Conservation (phyloP, 2,888 invertebrate species). For the Coecobrya sp. region DNA sequence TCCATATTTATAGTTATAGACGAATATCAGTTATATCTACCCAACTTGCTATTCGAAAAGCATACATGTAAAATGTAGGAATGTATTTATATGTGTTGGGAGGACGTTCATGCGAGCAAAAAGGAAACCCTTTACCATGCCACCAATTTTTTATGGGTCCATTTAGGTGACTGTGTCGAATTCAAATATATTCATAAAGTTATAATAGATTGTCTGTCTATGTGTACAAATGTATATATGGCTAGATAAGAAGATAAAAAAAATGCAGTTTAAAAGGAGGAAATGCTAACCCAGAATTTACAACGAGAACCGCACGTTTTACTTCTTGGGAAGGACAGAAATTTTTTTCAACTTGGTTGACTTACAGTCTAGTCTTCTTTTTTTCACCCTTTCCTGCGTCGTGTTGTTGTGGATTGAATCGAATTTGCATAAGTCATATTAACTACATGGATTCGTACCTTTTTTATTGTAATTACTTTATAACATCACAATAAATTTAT, state of each 20-base stretch:
- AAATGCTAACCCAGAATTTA: conserved; percentile 67
- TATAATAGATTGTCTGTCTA: not conserved
- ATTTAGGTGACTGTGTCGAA: conserved; percentile 69
- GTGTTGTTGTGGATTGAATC: not conserved
- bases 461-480: not conserved
- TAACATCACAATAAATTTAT: conserved; percentile 31
- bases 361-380: not conserved
- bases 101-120: conserved; percentile 1
- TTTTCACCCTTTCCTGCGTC: not conserved
- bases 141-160: conserved; percentile 57
- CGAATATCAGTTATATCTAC: not conserved
- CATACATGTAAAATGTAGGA: not conserved
- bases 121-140: conserved; percentile 25
- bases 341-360: not conserved
- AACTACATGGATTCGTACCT: not conserved
- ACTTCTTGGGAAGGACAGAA: conserved; percentile 33
- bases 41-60: not conserved
- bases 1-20: not conserved
- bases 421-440: conserved; percentile 1
- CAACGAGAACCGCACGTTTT: conserved; percentile 28
- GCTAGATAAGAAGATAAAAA: not conserved
- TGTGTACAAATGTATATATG: not conserved
- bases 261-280: conserved; percentile 47
- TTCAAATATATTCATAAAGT: conserved; percentile 21
- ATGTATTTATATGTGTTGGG: not conserved